Conservation (phyloP, 2,888 invertebrate genomes). For the Argyresthia goedartella region DNA sequence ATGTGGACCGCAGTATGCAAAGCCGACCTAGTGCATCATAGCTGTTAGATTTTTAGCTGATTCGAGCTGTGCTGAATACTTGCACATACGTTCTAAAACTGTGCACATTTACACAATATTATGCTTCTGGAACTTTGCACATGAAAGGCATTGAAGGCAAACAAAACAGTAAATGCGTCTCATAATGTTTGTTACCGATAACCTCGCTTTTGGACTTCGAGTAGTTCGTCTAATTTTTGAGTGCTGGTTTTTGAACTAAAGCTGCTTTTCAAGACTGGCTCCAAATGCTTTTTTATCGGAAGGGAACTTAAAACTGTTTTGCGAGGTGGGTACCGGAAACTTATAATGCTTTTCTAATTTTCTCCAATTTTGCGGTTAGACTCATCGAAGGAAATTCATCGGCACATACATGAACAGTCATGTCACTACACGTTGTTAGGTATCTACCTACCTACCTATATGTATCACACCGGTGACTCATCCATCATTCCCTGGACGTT, state of each 20-base stretch:
- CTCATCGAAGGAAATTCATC: no score
- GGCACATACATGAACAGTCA: no score
- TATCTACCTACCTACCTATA: no score
- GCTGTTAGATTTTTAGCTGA: no score
- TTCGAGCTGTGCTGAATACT: no score
- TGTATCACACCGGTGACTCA: no score
- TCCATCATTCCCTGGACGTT: no score
- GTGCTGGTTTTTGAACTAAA: conserved; percentile 59
- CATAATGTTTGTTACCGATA: conserved; percentile 40
- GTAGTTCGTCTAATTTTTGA: conserved; percentile 62
- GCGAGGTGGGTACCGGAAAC: background rate
- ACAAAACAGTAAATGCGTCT: conserved; percentile 28
- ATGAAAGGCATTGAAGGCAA: conserved; percentile 33
- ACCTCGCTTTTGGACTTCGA: conserved; percentile 57
- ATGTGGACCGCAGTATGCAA: background rate
- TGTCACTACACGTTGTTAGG: no score
- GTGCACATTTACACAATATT: background rate
- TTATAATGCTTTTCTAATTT: conserved; percentile 1
- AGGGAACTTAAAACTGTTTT: background rate
- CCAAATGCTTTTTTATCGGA: conserved; percentile 2
- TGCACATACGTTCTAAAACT: no score
- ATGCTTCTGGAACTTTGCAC: conserved; percentile 36
- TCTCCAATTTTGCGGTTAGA: no score
- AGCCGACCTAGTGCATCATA: no score
- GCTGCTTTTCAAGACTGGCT: conserved; percentile 34